These are phyloP conservation scores for Scolopax bukidnonensis DNA, from an alignment of 2,797 vertebrate genomes.

Conservation along the genomic window DNA sequence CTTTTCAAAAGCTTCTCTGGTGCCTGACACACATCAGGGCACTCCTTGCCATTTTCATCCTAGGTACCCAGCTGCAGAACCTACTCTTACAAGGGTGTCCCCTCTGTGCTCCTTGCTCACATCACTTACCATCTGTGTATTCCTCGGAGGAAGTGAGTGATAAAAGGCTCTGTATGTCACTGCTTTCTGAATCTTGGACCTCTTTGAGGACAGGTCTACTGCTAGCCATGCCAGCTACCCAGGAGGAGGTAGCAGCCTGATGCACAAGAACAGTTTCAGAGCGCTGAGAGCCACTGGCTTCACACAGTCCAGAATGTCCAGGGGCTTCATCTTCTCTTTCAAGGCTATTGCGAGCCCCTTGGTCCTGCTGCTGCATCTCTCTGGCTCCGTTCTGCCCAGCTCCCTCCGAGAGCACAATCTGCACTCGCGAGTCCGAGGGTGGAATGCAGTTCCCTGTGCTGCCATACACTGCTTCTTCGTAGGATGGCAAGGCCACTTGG, in stretches of 20 bases:
- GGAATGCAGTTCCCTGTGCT: constrained; percentile 82
- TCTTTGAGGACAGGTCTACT: constrained; percentile 78
- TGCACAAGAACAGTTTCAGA: constrained; percentile 91
- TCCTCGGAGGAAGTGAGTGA: constrained; percentile 90
- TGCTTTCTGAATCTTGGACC: constrained; percentile 83
- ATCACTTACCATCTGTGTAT: constrained; percentile 89
- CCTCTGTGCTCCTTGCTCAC: neutral
- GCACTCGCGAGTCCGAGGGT: constrained; percentile 85
- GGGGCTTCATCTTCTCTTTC: constrained; percentile 78
- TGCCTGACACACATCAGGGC: neutral
- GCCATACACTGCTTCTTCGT: constrained; percentile 93
- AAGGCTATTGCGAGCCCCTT: constrained; percentile 45
- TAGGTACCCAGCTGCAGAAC: neutral
- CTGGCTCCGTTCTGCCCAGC: constrained; percentile 73
- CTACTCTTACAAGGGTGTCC: neutral
- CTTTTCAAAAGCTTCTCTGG: neutral
- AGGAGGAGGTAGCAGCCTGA: constrained; percentile 82
- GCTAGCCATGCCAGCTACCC: constrained; percentile 79
- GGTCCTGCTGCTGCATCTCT: constrained; percentile 62
- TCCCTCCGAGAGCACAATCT: constrained; percentile 89
- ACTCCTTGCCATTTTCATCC: neutral
- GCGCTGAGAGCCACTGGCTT: constrained; percentile 79
- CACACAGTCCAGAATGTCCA: constrained; percentile 84
- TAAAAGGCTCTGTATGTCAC: constrained; percentile 88
- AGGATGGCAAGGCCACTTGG: constrained; percentile 92